Evolutionary conservation across 1,140 invertebrate genomes (phyloP).

Genomic region (Pteromalus puparum): DNA sequence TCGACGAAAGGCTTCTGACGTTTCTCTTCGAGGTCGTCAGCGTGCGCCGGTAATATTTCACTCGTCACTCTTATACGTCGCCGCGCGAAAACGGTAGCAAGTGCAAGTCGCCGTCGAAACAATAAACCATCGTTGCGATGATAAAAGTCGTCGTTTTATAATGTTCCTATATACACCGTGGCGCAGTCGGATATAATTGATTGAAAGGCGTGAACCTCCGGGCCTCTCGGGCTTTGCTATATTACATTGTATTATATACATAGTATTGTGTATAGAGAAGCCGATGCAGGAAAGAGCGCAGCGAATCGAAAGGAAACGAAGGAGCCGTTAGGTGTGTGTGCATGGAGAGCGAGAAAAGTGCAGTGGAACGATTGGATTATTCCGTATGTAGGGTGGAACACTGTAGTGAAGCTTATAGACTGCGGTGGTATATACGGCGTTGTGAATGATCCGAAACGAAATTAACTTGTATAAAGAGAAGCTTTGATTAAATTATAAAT

Average conservation of each 20-base stretch:
- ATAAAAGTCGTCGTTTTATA: constrained; percentile 1
- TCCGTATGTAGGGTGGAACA: background rate
- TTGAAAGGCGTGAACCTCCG: constrained; percentile 32
- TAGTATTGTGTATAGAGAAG: too few species aligned
- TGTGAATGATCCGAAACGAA: too few species aligned
- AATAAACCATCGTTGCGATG: constrained; percentile 33
- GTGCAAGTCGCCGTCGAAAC: background rate
- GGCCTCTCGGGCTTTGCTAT: background rate
- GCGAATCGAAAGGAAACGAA: too few species aligned
- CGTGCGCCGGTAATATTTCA: constrained; percentile 17
- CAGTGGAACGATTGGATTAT: background rate
- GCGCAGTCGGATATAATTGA: constrained; percentile 20
- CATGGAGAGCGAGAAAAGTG: background rate
- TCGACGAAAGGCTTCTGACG: constrained; percentile 10
- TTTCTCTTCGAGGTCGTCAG: background rate
- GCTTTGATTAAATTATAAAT: too few species aligned
- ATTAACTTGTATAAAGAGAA: too few species aligned
- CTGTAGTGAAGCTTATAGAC: background rate
- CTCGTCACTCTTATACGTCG: background rate
- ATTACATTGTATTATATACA: background rate
- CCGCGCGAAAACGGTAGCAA: background rate
- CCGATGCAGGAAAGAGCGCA: too few species aligned
- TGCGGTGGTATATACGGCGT: background rate
- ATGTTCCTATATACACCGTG: too few species aligned
- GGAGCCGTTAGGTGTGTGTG: background rate